These are phyloP conservation scores for Macrotis lagotis DNA, from an alignment of 2,113 vertebrate genomes.

Conservation along the genomic window DNA sequence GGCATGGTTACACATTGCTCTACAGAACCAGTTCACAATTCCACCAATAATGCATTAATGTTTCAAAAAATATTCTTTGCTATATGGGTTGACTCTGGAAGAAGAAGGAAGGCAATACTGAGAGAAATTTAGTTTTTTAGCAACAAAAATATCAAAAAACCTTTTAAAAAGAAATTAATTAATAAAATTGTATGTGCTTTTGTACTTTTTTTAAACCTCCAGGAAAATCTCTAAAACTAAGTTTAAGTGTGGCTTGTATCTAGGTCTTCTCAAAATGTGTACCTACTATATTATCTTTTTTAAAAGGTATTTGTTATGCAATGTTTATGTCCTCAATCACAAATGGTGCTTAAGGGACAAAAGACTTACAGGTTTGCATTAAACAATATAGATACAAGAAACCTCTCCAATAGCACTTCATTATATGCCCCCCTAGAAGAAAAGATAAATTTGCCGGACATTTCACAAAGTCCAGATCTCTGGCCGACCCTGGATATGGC, in stretches of 20 bases:
- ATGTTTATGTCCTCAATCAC: not conserved
- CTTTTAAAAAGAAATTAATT: no score
- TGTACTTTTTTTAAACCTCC: no score
- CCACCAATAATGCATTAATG: no score
- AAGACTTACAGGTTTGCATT: not conserved
- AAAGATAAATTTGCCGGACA: not conserved
- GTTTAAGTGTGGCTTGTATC: not conserved
- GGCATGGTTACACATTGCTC: no score
- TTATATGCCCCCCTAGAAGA: not conserved
- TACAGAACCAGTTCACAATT: no score
- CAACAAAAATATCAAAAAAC: no score
- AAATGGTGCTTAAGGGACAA: not conserved
- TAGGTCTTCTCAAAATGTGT: not conserved
- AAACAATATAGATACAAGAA: not conserved
- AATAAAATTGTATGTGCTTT: no score
- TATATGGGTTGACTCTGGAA: no score
- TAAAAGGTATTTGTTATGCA: not conserved
- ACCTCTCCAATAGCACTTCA: not conserved
- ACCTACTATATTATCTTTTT: not conserved
- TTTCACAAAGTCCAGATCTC: not conserved
- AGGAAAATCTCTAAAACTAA: not conserved
- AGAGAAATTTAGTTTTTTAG: no score
- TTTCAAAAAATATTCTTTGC: no score
- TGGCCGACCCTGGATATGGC: not conserved
- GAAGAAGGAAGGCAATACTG: no score